Conservation (phyloP, 2,797 vertebrate species). For the Hafferia zeledoni region DNA sequence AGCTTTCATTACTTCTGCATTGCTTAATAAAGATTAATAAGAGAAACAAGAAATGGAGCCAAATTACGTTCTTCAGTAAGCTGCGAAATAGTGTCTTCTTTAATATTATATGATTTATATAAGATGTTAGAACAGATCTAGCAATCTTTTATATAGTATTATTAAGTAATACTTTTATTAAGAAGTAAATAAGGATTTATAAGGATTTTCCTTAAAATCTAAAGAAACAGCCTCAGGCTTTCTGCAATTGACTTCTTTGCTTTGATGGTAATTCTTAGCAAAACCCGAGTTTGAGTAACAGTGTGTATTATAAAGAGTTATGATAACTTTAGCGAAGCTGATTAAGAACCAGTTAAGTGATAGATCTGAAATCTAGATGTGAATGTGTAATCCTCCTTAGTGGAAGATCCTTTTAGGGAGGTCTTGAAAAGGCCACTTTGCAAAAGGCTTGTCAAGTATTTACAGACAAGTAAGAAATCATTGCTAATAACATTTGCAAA, state of each 20-base stretch:
- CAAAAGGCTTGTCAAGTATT: not conserved
- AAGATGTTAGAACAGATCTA: not conserved
- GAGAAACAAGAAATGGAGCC: not conserved
- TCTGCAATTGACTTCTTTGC: not conserved
- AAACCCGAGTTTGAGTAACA: not conserved
- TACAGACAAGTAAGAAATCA: not conserved
- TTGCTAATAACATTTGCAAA: not conserved
- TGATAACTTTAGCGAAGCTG: not conserved
- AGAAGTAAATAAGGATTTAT: not conserved
- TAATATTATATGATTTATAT: not conserved
- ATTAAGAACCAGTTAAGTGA: not conserved
- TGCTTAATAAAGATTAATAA: not conserved
- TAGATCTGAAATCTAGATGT: not conserved
- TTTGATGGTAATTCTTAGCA: not conserved
- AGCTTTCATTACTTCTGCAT: not conserved
- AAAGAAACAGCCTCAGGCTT: not conserved
- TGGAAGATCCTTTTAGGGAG: not conserved
- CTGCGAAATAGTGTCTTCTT: not conserved
- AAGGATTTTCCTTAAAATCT: not conserved
- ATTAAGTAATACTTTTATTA: not conserved
- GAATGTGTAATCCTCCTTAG: not conserved
- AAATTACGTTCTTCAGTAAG: not conserved
- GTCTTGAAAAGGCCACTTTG: not conserved
- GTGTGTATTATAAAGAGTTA: not conserved
- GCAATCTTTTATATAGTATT: not conserved